phyloP scores from a whole-genome alignment of 2,797 vertebrate species.

The Etheostoma nigrum region DNA sequence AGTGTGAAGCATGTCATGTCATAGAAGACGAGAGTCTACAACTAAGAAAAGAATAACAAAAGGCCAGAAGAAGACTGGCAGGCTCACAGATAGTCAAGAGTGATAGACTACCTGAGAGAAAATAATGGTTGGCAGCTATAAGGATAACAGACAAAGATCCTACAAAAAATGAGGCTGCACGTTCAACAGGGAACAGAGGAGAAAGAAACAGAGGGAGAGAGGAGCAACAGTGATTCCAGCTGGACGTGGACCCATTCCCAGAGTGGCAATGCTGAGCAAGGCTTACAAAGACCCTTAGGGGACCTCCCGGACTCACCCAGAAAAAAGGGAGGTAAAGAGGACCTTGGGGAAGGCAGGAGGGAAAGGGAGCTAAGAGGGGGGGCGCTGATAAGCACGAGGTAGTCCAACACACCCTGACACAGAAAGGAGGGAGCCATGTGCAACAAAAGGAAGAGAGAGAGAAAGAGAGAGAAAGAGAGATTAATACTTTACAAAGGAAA shows the following conservation, averaged over 20 bases:
- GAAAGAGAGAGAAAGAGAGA: conserved; percentile 22
- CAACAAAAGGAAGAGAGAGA: conserved; percentile 29
- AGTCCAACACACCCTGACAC: conserved; percentile 59
- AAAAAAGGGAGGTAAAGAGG: conserved; percentile 64
- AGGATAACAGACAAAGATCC: conserved; percentile 63
- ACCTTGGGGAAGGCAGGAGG: conserved; percentile 47
- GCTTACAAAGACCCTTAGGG: conserved; percentile 64
- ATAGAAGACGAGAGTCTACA: conserved; percentile 16
- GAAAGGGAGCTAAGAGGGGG: conserved; percentile 52
- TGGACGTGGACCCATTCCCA: conserved; percentile 72
- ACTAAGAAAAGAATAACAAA: conserved; percentile 17
- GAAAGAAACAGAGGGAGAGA: conserved; percentile 26
- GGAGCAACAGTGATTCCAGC: conserved; percentile 55
- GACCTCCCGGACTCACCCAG: conserved; percentile 49
- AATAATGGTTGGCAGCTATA: conserved; percentile 60
- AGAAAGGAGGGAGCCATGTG: conserved; percentile 43
- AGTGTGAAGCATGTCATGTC: conserved; percentile 32
- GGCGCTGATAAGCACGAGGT: conserved; percentile 68
- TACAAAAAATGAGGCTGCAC: conserved; percentile 54
- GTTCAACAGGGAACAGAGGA: conserved; percentile 42
- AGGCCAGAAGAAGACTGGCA: conserved; percentile 25
- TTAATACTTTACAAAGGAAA: conserved; percentile 30
- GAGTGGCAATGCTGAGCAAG: conserved; percentile 66
- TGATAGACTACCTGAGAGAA: conserved; percentile 50
- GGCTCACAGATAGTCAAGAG: conserved; percentile 45